Evolutionary conservation across 2,888 invertebrate species (phyloP).

Genomic region (Mesochorus sp.): DNA sequence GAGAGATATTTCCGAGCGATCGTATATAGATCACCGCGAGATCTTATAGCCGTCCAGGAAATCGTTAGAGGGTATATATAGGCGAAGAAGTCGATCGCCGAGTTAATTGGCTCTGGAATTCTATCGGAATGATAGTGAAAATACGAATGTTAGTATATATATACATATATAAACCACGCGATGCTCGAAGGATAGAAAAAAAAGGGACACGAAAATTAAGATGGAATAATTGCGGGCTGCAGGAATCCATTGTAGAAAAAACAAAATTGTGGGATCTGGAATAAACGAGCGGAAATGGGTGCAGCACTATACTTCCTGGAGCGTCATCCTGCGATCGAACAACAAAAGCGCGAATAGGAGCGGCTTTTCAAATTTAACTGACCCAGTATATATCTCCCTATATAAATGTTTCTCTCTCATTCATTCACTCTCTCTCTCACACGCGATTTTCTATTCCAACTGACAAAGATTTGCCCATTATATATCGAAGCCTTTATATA

Average conservation of each 20-base stretch:
- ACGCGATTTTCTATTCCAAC: too few species aligned
- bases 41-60: constrained; percentile 53
- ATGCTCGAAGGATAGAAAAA: neutral
- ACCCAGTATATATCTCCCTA: too few species aligned
- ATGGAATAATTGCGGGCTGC: neutral
- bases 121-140: constrained; percentile 24
- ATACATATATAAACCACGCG: constrained; percentile 1
- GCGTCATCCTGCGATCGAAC: neutral
- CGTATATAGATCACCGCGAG: neutral
- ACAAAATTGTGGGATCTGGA: constrained; percentile 21
- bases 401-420: neutral
- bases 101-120: constrained; percentile 41
- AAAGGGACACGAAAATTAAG: neutral
- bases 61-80: constrained; percentile 40
- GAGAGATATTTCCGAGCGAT: constrained; percentile 23
- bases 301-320: constrained; percentile 60
- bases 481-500: neutral
- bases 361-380: constrained; percentile 40
- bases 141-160: too few species aligned
- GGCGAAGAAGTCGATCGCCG: constrained; percentile 9
- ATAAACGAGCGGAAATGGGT: constrained; percentile 56
- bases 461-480: neutral
- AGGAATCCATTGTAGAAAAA: neutral
- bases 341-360: constrained; percentile 33
- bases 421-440: too few species aligned